phyloP scores from a whole-genome alignment of 2,797 vertebrate genomes.

The Triplophysa yarkandensis region DNA sequence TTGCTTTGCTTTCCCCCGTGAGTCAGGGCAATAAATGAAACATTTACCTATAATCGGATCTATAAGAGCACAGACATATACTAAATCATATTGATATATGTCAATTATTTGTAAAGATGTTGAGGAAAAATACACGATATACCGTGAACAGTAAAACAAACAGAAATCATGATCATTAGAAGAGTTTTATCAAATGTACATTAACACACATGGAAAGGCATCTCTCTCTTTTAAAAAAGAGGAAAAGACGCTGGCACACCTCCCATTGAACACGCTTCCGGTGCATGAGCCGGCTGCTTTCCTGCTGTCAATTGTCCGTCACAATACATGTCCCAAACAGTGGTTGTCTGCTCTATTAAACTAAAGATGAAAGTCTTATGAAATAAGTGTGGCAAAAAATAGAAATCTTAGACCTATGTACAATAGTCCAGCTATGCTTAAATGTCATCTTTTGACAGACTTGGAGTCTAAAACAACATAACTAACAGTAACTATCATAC shows the following conservation, averaged over 20 bases:
- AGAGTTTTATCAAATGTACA: background rate
- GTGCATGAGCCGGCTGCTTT: conserved; percentile 65
- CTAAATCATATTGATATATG: background rate
- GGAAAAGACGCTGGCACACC: conserved; percentile 35
- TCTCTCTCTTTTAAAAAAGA: conserved; percentile 32
- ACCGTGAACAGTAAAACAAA: background rate
- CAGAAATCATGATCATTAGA: background rate
- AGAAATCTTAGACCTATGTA: too few species aligned
- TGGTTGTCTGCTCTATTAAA: conserved; percentile 27
- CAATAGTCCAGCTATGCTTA: too few species aligned
- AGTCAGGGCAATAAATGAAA: conserved; percentile 32
- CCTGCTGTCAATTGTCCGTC: conserved; percentile 70
- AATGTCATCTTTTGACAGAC: too few species aligned
- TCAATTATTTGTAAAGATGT: background rate
- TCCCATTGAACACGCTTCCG: conserved; percentile 69
- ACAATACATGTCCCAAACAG: conserved; percentile 72
- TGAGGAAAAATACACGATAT: background rate
- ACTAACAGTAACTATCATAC: too few species aligned
- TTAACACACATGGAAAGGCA: background rate
- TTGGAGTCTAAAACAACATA: too few species aligned
- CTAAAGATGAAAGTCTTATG: conserved; percentile 3
- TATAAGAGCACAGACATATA: background rate
- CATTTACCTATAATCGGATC: background rate
- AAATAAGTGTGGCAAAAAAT: background rate
- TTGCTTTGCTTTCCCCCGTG: conserved; percentile 51